Percentiles rank a stretch among this genome's conserved stretches.
phyloP scores from a whole-genome alignment of 2,888 invertebrate genomes.

The Thereva nobilitata region DNA sequence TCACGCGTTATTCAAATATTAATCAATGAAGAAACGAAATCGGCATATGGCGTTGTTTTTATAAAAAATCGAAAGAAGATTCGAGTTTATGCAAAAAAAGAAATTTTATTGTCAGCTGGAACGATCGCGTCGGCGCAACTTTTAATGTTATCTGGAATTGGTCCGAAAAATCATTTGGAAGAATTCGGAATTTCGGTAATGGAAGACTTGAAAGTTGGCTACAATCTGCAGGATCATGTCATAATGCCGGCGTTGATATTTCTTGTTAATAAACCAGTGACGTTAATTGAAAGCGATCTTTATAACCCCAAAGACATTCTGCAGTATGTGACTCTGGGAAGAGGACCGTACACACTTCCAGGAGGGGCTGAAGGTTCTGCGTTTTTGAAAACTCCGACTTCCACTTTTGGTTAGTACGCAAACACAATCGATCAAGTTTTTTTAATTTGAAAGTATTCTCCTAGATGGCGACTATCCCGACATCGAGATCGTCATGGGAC shows the following conservation, averaged over 20 bases:
- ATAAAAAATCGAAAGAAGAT: conserved; percentile 63
- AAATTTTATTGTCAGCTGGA: conserved; percentile 80
- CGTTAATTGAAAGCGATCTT: conserved; percentile 66
- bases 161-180: conserved; percentile 67
- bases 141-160: conserved; percentile 83
- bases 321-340: conserved; percentile 66
- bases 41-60: conserved; percentile 71
- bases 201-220: conserved; percentile 74
- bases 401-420: conserved; percentile 52
- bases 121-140: conserved; percentile 84
- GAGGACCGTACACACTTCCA: conserved; percentile 75
- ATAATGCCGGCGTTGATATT: conserved; percentile 75
- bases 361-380: conserved; percentile 79
- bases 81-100: conserved; percentile 64
- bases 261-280: conserved; percentile 70
- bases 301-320: conserved; percentile 63
- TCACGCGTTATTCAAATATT: conserved; percentile 71
- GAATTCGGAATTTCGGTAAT: conserved; percentile 66
- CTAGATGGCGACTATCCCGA: conserved; percentile 66
- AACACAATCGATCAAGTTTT: not conserved
- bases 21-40: conserved; percentile 66
- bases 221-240: conserved; percentile 81
- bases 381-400: conserved; percentile 70
- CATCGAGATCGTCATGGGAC: conserved; percentile 78
- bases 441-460: not conserved